Evolutionary conservation across 2,113 vertebrate species (phyloP).

Genomic region (Elephantulus edwardii): DNA sequence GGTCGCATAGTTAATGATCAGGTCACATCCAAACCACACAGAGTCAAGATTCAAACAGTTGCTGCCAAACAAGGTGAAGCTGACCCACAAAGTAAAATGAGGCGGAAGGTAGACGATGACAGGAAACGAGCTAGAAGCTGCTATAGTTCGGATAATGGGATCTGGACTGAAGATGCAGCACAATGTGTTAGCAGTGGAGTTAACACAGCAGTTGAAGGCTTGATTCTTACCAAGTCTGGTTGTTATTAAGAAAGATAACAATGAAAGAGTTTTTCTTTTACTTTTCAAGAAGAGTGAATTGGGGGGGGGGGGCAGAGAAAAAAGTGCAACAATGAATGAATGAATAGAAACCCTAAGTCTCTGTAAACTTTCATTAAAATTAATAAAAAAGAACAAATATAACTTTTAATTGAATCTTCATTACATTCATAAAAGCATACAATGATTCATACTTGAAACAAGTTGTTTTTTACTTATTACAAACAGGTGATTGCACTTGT

Average conservation of each 20-base stretch:
- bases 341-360: no score
- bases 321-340: no score
- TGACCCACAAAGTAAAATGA: slow-evolving; percentile 97
- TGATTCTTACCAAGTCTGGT: slow-evolving; percentile 98
- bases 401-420: no score
- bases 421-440: no score
- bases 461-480: no score
- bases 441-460: no score
- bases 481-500: no score
- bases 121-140: slow-evolving; percentile 98
- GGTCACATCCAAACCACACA: slow-evolving; percentile 98
- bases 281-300: no score
- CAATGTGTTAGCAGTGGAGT: slow-evolving; percentile 97
- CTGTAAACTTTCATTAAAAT: no score
- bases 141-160: slow-evolving; percentile 99
- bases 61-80: slow-evolving; percentile 99
- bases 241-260: slow-evolving; percentile 99
- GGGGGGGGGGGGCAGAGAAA: no score
- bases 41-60: slow-evolving; percentile 99
- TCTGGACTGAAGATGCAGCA: slow-evolving; percentile 99
- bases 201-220: slow-evolving; percentile 96
- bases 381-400: no score
- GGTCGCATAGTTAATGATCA: slow-evolving; percentile 98
- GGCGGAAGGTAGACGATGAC: slow-evolving; percentile 99
- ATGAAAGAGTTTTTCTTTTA: no score